Evolutionary conservation across 2,888 invertebrate species (phyloP), one percentile per base, ranked within the genome.

Genomic region (Lumbricus terrestris): DNA sequence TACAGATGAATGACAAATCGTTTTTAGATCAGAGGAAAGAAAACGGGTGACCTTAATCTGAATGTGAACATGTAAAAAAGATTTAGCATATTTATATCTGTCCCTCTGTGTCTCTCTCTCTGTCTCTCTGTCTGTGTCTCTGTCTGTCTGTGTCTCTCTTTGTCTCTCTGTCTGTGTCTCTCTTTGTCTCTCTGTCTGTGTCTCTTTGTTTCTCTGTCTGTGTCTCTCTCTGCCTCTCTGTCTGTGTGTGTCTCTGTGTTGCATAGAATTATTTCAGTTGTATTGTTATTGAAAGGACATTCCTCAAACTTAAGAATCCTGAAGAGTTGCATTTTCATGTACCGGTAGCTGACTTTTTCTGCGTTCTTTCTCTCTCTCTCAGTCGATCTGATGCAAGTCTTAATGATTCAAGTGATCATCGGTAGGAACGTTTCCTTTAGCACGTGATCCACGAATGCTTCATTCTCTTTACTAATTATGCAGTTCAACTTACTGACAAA

Each of bases 301-400:
- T n/a, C 69, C n/a, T 69, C 16, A 23, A 54, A 29, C n/a, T n/a
- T n/a, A n/a, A n/a, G n/a, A n/a, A n/a, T n/a, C 23, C 69, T 69
- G 29, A 0, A 6, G n/a, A n/a, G 69, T 69, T 69, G 69, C 69
- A 95, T 91, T 91, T 93, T 90, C 93, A 94, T 92, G 94, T n/a
- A n/a, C n/a, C n/a, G n/a, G n/a, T 94, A 11, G 94, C 96, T 96
- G 94, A 97, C 97, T 95, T 95, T 91, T 91, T 91, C n/a, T n/a
- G n/a, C 0, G 94, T 82, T 89, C 37, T 37, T 82, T 40, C 34
- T 82, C 82, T 90, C 91, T 40, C 34, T 82, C 82, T 90, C 91
- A 47, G 18, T 69, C 90, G 90, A 35, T 33, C 83, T 90, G 88
- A 90, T 35, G 29, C 15, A 23, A 37, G 89, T 42, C 34, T 42